These are phyloP conservation scores for Pantherophis alleghaniensis DNA, from an alignment of 2,797 vertebrate genomes.

Conservation along the genomic window DNA sequence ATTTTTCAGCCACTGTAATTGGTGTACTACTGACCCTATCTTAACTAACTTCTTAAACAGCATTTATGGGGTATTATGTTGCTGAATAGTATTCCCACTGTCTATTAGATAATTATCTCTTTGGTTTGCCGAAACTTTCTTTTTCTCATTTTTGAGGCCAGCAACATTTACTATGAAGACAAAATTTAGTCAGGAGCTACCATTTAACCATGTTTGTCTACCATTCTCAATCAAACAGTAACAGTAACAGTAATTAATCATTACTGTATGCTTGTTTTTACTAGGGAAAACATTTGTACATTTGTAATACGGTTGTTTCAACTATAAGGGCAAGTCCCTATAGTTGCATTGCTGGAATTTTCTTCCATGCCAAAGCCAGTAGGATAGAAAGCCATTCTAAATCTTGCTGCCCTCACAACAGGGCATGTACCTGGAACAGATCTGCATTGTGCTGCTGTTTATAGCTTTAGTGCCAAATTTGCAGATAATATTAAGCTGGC, in stretches of 20 bases:
- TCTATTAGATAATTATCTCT: background rate
- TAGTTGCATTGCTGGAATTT: background rate
- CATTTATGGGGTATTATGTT: background rate
- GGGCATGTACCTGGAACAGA: background rate
- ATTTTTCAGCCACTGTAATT: background rate
- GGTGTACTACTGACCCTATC: background rate
- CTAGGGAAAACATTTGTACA: background rate
- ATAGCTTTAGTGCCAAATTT: background rate
- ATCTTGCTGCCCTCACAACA: background rate
- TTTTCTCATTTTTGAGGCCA: background rate
- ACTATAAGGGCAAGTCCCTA: background rate
- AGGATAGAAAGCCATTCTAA: background rate
- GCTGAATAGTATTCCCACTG: background rate
- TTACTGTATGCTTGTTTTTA: constrained; percentile 5
- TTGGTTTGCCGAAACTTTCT: background rate
- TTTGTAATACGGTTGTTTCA: constrained; percentile 9
- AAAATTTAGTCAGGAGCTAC: constrained; percentile 35
- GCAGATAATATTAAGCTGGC: too few relatives aligned
- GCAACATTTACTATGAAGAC: background rate
- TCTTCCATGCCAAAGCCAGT: background rate
- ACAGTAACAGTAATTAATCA: background rate
- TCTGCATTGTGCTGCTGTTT: background rate
- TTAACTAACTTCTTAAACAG: background rate
- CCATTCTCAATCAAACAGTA: background rate
- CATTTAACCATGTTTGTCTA: constrained; percentile 15